phyloP scores from a whole-genome alignment of 2,113 vertebrate genomes.

The Eira barbara region DNA sequence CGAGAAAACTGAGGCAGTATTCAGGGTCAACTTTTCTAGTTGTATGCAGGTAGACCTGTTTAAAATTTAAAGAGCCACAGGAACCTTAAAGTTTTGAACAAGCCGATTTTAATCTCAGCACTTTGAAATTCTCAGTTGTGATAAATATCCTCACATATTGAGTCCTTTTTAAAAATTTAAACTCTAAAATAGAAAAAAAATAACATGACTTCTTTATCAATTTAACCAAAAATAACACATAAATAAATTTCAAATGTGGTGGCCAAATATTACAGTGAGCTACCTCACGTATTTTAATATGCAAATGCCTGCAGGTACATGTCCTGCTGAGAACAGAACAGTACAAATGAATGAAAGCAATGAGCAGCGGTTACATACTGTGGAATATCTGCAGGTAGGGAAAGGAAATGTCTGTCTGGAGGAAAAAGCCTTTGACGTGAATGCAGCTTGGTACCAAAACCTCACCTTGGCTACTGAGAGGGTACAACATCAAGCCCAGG shows the following conservation, averaged over 20 bases:
- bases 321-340: neutral
- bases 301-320: neutral
- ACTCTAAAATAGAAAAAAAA: neutral
- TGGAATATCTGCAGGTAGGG: neutral
- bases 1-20: neutral
- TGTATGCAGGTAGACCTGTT: neutral
- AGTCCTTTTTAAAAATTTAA: neutral
- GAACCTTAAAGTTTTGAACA: neutral
- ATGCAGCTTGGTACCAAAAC: neutral
- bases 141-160: neutral
- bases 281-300: neutral
- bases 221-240: neutral
- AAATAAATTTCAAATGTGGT: neutral
- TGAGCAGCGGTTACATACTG: neutral
- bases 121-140: neutral
- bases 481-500: neutral
- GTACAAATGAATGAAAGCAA: neutral
- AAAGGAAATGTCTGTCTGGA: neutral
- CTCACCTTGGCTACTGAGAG: neutral
- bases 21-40: neutral
- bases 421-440: neutral
- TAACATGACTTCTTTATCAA: neutral
- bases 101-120: constrained; percentile 10
- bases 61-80: neutral
- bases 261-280: neutral